Percentiles rank a stretch among this genome's conserved stretches.
Conservation (phyloP, 1,140 invertebrate genomes). For the Magallana ariakensis region DNA sequence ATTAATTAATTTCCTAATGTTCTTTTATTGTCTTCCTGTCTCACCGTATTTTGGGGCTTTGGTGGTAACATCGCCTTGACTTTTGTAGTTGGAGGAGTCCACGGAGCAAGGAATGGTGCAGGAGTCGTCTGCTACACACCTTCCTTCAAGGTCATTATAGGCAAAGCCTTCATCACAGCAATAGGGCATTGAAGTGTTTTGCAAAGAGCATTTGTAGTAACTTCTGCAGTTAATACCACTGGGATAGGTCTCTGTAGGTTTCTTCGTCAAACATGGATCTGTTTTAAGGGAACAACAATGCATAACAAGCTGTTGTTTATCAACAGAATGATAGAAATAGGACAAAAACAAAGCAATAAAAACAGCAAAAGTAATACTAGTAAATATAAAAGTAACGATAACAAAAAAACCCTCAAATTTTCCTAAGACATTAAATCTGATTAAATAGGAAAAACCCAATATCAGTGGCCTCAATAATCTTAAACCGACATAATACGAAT, state of each 20-base stretch:
- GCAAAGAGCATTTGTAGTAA: constrained; percentile 4
- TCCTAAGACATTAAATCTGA: no score
- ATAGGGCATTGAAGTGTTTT: not conserved
- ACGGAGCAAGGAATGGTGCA: not conserved
- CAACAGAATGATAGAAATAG: no score
- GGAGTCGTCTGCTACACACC: not conserved
- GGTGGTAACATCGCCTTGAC: not conserved
- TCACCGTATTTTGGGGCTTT: constrained; percentile 18
- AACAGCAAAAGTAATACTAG: no score
- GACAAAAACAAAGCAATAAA: no score
- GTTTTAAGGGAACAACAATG: not conserved
- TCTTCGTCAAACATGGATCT: not conserved
- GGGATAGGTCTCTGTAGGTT: not conserved
- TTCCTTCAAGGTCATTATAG: not conserved
- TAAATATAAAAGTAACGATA: no score
- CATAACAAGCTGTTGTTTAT: no score
- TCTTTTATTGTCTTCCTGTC: no score
- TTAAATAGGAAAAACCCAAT: no score
- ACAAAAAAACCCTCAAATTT: no score
- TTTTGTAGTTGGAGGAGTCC: not conserved
- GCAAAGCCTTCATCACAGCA: constrained; percentile 1
- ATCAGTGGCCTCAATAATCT: no score
- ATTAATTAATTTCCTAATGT: no score
- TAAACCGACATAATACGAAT: no score
- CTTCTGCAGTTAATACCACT: constrained; percentile 17